A percentile compares a stretch with the other conserved stretches of the same genome.
These are phyloP conservation scores for Steinernema scapterisci DNA, from an alignment of 2,888 invertebrate species.

Conservation along the genomic window DNA sequence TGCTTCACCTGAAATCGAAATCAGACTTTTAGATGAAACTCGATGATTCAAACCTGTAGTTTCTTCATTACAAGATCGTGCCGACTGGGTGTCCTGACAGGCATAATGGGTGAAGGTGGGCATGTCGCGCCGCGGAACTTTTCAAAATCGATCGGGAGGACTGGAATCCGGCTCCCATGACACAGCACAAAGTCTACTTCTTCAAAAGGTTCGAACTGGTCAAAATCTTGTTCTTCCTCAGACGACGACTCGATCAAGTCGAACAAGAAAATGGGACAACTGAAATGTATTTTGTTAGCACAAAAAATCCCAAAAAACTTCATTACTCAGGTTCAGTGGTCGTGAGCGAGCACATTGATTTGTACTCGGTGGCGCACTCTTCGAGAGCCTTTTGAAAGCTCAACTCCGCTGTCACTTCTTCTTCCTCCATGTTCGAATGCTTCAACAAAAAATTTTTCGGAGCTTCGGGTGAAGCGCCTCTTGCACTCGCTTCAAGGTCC, in stretches of 20 bases:
- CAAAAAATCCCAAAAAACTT: background rate
- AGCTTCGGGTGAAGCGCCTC: slow-evolving; percentile 16
- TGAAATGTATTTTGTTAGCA: background rate
- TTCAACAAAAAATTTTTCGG: background rate
- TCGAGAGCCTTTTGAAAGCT: slow-evolving; percentile 8
- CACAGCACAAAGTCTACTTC: background rate
- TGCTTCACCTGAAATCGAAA: slow-evolving; percentile 44
- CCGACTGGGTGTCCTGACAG: slow-evolving; percentile 45
- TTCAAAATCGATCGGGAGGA: slow-evolving; percentile 14
- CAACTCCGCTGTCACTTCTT: background rate
- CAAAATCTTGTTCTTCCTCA: background rate
- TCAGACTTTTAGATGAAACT: background rate
- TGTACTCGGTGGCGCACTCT: slow-evolving; percentile 19
- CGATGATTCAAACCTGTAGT: slow-evolving; percentile 40
- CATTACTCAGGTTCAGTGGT: background rate
- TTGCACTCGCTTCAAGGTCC: slow-evolving; percentile 44
- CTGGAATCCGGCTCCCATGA: background rate
- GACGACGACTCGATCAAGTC: background rate
- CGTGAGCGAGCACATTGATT: background rate
- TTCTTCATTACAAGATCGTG: slow-evolving; percentile 54
- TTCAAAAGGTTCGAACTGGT: background rate
- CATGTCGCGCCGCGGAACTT: slow-evolving; percentile 20
- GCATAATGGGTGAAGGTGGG: slow-evolving; percentile 35
- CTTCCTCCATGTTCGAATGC: background rate
- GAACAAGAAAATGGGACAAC: background rate